Conservation (phyloP, 2,113 vertebrate species). For the Chlorodrepanis virens region DNA sequence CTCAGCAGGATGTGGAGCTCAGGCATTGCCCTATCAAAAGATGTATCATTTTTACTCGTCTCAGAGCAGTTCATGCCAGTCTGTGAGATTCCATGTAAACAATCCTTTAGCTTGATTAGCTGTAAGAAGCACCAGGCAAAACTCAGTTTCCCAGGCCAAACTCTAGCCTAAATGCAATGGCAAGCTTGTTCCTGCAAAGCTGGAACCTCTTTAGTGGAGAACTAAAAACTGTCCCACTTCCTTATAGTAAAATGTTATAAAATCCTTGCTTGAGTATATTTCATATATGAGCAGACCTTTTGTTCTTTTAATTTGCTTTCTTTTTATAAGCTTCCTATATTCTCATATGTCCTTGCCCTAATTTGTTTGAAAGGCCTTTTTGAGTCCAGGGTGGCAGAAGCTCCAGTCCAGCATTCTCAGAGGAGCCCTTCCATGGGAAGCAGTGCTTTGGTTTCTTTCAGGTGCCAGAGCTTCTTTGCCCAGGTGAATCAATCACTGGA, state of each 20-base stretch:
- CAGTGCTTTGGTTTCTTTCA: background rate
- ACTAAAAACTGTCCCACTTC: background rate
- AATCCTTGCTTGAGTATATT: background rate
- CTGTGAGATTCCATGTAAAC: background rate
- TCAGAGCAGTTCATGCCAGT: background rate
- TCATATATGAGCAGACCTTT: background rate
- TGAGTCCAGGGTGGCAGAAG: background rate
- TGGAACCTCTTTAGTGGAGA: background rate
- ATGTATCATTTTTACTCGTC: background rate
- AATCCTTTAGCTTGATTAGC: background rate
- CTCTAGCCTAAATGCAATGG: background rate
- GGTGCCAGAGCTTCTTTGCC: background rate
- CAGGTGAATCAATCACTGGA: slow-evolving; percentile 31
- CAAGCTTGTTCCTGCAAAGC: background rate
- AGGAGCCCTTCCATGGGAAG: background rate
- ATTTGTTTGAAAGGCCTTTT: slow-evolving; percentile 13
- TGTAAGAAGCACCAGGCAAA: background rate
- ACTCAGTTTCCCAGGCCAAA: background rate
- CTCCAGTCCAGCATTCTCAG: background rate
- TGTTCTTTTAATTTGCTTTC: background rate
- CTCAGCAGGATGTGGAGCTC: background rate
- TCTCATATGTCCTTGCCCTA: background rate
- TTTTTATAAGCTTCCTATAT: background rate
- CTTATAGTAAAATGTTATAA: background rate
- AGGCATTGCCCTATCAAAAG: background rate